Percentiles rank a stretch among this genome's conserved stretches.
Evolutionary conservation across 1,140 invertebrate genomes (phyloP).

Genomic region (Spodoptera litura): DNA sequence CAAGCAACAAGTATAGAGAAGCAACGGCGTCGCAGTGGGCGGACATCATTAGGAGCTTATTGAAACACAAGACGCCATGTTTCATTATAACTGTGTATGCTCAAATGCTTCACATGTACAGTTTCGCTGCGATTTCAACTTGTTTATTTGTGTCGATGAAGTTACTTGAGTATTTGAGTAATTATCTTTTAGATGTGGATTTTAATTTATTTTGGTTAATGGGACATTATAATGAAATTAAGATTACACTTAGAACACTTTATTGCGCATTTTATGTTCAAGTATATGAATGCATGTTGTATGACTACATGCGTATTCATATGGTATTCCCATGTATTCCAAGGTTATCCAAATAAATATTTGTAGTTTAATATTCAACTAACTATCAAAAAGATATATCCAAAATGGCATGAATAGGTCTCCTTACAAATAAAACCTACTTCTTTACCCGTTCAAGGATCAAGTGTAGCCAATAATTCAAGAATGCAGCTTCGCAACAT

Average conservation of each 20-base stretch:
- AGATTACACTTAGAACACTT: no score
- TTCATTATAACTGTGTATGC: slow-evolving; percentile 7
- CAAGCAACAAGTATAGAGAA: slow-evolving; percentile 52
- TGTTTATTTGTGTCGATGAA: background rate
- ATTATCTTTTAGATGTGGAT: no score
- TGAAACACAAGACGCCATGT: slow-evolving; percentile 40
- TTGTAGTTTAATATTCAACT: no score
- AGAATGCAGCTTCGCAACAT: slow-evolving; percentile 48
- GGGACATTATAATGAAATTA: no score
- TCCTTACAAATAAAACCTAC: background rate
- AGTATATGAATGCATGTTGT: no score
- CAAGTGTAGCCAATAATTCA: slow-evolving; percentile 31
- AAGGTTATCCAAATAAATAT: no score
- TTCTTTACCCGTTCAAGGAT: background rate
- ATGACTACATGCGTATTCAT: no score
- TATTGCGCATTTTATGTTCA: no score
- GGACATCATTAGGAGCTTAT: slow-evolving; percentile 58
- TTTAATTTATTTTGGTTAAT: no score
- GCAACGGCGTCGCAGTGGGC: slow-evolving; percentile 34
- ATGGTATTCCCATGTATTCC: no score
- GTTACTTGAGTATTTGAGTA: background rate
- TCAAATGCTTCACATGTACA: background rate
- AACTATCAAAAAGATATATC: no score
- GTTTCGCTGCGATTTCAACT: background rate
- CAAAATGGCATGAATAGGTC: background rate